Evolutionary conservation across 2,888 invertebrate species (phyloP), one percentile per base, ranked within the genome.

Genomic region (Cheilosia scutellata): DNA sequence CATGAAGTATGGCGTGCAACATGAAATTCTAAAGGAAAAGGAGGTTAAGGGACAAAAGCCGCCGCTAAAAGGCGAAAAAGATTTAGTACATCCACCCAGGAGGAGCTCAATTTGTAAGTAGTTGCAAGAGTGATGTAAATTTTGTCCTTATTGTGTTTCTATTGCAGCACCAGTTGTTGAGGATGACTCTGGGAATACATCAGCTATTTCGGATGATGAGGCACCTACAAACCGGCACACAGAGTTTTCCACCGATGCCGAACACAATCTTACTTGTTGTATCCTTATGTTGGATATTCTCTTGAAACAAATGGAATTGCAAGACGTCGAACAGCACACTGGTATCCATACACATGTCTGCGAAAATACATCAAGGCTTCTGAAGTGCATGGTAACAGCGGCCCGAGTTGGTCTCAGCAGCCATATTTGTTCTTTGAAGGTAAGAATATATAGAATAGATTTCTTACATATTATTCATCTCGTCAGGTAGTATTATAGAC

Each of bases 221-320:
- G 94, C 94, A 4, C 94, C 94, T 1, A 93, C 94, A 13, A 93
- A 94, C 25, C 93, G 94, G 58, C 94, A 94, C 86, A 94, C 95
- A 80, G 95, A 95, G 89, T 96, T 96, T 74, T 95, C 96, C 87
- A 94, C 94, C 0, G 95, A 95, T 88, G 94, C 95, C 16, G 96
- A 96, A 89, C 93, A 95, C 68, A 97, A 98, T 91, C 93, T 98
- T n/a, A 97, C 97, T 0, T 98, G 98, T 90, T 99, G 98, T 91
- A 97, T 99, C 88, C 94, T 99, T 47, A 98, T 99, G 98, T 93
- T 99, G 87, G 99, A 99, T 91, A 96, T 99, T 88, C 93, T 98
- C 60, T 93, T 99, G 13, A 98, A 98, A 93, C 99, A 99, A 95
- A 95, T 97, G 95, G 97, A 97, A 90, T 93, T 98, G 13, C 97